A percentile compares a stretch with the other conserved stretches of the same genome.
Evolutionary conservation across 1,140 invertebrate genomes (phyloP).

Genomic region (Leptinotarsa defecta): DNA sequence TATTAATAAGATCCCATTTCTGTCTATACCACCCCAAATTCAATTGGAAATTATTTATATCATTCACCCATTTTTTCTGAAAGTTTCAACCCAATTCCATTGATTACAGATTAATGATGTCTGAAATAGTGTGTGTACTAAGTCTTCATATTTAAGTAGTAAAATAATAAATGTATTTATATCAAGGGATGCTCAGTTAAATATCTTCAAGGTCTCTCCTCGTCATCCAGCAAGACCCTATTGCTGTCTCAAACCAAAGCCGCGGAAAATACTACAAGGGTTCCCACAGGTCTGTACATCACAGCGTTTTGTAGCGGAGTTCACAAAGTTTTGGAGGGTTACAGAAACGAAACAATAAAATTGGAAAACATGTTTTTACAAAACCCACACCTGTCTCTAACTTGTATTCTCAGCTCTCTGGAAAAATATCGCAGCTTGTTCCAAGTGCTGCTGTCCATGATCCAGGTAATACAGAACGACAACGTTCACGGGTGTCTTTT

Average conservation of each 20-base stretch:
- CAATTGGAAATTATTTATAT: too few species aligned
- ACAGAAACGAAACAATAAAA: constrained; percentile 60
- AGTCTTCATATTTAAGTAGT: too few species aligned
- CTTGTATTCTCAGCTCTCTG: constrained; percentile 60
- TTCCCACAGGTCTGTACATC: constrained; percentile 61
- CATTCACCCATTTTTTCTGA: too few species aligned
- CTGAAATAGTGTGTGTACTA: too few species aligned
- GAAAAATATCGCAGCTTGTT: constrained; percentile 62
- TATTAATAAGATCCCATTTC: too few species aligned
- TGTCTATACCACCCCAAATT: too few species aligned
- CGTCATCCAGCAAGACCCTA: background rate
- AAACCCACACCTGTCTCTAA: constrained; percentile 60
- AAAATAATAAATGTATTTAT: too few species aligned
- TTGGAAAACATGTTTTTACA: constrained; percentile 62
- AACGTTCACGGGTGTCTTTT: constrained; percentile 65
- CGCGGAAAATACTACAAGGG: constrained; percentile 12
- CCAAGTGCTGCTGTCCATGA: constrained; percentile 61
- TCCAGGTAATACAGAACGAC: constrained; percentile 59
- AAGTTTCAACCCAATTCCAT: too few species aligned
- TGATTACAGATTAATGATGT: too few species aligned
- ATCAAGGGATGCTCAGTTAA: too few species aligned
- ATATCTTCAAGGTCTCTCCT: background rate
- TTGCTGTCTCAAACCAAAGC: background rate
- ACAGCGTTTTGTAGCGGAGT: constrained; percentile 66
- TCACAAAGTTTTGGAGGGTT: constrained; percentile 62